Evolutionary conservation across 2,797 vertebrate species (phyloP), one percentile per base, ranked within the genome.

Genomic region (Melanotaenia parkinsoni): DNA sequence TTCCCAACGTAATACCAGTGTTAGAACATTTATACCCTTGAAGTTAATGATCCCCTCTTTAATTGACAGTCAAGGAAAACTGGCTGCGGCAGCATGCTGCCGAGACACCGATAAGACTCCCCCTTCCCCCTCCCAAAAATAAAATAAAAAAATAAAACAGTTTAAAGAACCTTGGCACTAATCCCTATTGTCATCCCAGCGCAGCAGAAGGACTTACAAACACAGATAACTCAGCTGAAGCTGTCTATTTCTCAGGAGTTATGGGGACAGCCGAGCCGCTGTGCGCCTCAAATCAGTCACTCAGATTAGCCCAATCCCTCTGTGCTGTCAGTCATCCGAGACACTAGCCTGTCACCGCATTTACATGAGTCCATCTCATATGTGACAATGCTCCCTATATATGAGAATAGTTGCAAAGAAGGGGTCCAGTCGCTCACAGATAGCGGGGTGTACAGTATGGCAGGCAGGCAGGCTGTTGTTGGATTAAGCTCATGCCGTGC

Each of bases 11-110:
- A 95, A 95, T 94, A 94, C 94, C 92, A 94, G 93, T 95, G 94
- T 95, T 94, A 94, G 94, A 95, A 95, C 95, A 95, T 95, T 94
- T 94, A 95, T 94, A 94, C 93, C 93, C 93, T 94, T 95, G 94
- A 95, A 95, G 94, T 95, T 95, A 95, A 95, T 94, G 94, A 95
- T 95, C 95, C 94, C 88, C 92, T 93, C 91, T 95, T 94, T 95
- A 95, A 95, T 95, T 95, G 94, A 95, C 95, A 95, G 94, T 91
- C 91, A 93, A 92, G 91, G 87, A 94, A 94, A 95, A 91, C 79
- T 82, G 91, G 92, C 89, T 90, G 89, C 84, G 59, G 90, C 88
- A 82, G 93, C 91, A 93, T 94, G 88, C 94, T 94, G 94, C 85
- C 81, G 66, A 88, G 84, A 85, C 89, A 68, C 91, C 79, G 94